Evolutionary conservation across 1,140 invertebrate species (phyloP).

Genomic region (Drosophila navojoa): DNA sequence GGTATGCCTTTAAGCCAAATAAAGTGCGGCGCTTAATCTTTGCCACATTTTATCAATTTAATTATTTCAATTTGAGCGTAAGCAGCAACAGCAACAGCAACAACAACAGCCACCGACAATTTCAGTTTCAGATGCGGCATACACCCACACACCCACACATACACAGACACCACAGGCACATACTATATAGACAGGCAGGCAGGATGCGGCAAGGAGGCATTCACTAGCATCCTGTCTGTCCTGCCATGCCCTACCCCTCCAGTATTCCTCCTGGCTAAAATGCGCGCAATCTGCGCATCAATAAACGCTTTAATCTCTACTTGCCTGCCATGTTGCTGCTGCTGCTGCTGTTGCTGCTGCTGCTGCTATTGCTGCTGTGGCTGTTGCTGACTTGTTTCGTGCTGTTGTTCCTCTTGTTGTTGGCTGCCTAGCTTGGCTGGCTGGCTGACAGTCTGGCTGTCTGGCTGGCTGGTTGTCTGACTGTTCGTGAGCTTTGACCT

Average conservation of each 20-base stretch:
- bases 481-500: conserved; percentile 79
- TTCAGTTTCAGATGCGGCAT: conserved; percentile 59
- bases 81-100: conserved; percentile 57
- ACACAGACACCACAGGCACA: conserved; percentile 26
- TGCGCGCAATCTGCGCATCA: conserved; percentile 82
- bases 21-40: conserved; percentile 82
- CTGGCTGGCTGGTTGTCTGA: conserved; percentile 24
- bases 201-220: conserved; percentile 28
- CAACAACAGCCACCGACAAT: conserved; percentile 61
- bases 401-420: conserved; percentile 33
- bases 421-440: conserved; percentile 29
- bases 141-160: conserved; percentile 18
- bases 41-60: conserved; percentile 83
- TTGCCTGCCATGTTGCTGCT: conserved; percentile 58
- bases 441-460: conserved; percentile 43
- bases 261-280: conserved; percentile 76
- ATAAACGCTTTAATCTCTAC: conserved; percentile 83
- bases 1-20: conserved; percentile 78
- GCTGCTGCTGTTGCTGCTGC: conserved; percentile 53
- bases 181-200: conserved; percentile 6
- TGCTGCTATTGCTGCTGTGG: conserved; percentile 59
- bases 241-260: conserved; percentile 25
- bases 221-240: conserved; percentile 49
- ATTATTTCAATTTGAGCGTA: conserved; percentile 83
- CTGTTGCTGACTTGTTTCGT: conserved; percentile 67